These are phyloP conservation scores for Meloidogyne chitwoodi DNA, from an alignment of 1,140 invertebrate species.

Conservation along the genomic window DNA sequence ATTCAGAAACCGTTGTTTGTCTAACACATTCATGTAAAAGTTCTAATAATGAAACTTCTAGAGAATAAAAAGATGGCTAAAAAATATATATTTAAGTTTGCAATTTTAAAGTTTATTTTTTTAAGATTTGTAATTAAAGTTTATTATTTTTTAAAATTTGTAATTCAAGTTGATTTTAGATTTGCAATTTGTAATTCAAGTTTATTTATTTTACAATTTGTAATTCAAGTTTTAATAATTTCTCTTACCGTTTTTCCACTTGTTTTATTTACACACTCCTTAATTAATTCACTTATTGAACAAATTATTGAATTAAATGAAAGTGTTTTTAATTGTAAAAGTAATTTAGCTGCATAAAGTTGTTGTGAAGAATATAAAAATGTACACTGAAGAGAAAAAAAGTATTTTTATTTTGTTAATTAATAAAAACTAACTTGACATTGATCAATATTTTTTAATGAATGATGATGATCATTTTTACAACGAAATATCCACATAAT, in stretches of 20 bases:
- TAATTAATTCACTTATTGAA: conserved; percentile 76
- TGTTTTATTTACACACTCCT: conserved; percentile 69
- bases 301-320: conserved; percentile 80
- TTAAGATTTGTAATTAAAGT: not conserved
- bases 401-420: not conserved
- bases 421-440: conserved; percentile 17
- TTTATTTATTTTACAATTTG: too few species aligned
- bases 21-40: conserved; percentile 73
- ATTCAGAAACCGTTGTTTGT: conserved; percentile 66
- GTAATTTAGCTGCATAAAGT: conserved; percentile 45
- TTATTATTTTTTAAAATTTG: too few species aligned
- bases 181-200: too few species aligned
- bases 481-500: conserved; percentile 72
- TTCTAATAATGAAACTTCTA: conserved; percentile 69
- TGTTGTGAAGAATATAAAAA: conserved; percentile 50
- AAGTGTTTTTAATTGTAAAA: conserved; percentile 70
- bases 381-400: conserved; percentile 42
- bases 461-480: conserved; percentile 7
- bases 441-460: conserved; percentile 26
- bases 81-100: not conserved
- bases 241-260: not conserved
- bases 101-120: not conserved
- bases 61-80: conserved; percentile 63
- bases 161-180: too few species aligned
- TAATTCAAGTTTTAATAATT: not conserved